A percentile compares a stretch with the other conserved stretches of the same genome.
Conservation (phyloP, 2,888 invertebrate species). For the Parascotia fuliginaria region DNA sequence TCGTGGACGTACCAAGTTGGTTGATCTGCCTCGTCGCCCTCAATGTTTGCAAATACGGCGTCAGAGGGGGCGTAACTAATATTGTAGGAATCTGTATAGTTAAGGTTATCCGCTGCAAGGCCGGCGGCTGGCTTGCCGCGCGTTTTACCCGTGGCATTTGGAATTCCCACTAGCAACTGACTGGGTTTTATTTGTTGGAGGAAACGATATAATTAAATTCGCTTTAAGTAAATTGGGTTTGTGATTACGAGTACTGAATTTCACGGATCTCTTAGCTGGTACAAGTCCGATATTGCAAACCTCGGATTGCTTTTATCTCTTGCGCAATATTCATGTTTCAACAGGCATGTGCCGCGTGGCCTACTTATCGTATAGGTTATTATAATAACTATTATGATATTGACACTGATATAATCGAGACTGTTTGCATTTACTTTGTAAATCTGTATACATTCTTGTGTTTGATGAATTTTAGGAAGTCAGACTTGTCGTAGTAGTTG, state of each 20-base stretch:
- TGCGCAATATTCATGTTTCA: background rate
- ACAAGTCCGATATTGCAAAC: slow-evolving; percentile 3
- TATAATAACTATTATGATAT: slow-evolving; percentile 1
- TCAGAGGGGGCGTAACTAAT: slow-evolving; percentile 44
- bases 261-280: slow-evolving; percentile 16
- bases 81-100: slow-evolving; percentile 24
- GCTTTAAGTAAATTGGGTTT: slow-evolving; percentile 45
- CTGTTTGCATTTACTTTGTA: slow-evolving; percentile 2
- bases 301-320: background rate
- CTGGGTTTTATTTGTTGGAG: slow-evolving; percentile 60
- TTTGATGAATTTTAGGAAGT: no score
- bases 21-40: slow-evolving; percentile 49
- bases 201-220: slow-evolving; percentile 45
- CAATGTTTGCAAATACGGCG: slow-evolving; percentile 17
- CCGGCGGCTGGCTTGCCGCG: slow-evolving; percentile 39
- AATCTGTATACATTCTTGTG: background rate
- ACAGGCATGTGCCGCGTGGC: slow-evolving; percentile 2
- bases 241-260: slow-evolving; percentile 39
- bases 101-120: slow-evolving; percentile 38
- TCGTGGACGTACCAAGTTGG: slow-evolving; percentile 36
- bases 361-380: slow-evolving; percentile 9
- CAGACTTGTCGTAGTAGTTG: no score
- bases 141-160: slow-evolving; percentile 51
- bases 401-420: background rate
- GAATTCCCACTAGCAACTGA: slow-evolving; percentile 54